phyloP scores from a whole-genome alignment of 2,888 invertebrate species.

The Pherbina coryleti region DNA sequence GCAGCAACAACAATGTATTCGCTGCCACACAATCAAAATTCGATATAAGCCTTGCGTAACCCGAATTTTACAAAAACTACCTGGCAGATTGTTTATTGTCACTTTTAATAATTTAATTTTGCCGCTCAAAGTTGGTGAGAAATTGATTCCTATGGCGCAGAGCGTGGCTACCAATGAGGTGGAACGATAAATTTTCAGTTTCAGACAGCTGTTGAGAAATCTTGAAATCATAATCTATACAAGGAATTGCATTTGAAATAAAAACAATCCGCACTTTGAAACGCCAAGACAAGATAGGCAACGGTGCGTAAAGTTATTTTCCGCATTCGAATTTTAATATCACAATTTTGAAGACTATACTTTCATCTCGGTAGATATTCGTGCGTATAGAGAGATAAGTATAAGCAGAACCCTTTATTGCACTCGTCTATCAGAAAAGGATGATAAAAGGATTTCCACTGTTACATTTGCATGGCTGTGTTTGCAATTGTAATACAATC shows the following conservation, averaged over 20 bases:
- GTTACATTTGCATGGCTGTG: background rate
- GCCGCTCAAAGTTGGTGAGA: background rate
- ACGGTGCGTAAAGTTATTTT: constrained; percentile 11
- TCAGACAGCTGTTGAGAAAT: background rate
- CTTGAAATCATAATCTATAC: background rate
- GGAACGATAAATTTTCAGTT: background rate
- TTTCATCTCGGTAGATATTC: background rate
- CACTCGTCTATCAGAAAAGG: background rate
- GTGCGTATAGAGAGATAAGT: background rate
- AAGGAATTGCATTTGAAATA: background rate
- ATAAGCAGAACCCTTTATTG: constrained; percentile 21
- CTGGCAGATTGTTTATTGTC: background rate
- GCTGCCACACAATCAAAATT: background rate
- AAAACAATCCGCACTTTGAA: background rate
- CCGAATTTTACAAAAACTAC: constrained; percentile 1
- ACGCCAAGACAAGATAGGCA: background rate
- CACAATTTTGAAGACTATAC: background rate
- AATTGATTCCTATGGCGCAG: background rate
- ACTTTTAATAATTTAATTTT: background rate
- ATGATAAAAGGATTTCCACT: constrained; percentile 14
- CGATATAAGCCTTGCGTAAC: background rate
- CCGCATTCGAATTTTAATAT: constrained; percentile 16
- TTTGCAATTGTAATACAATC: constrained; percentile 22
- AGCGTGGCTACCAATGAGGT: constrained; percentile 10
- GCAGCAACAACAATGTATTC: constrained; percentile 4